A percentile compares a stretch with the other conserved stretches of the same genome.
phyloP scores from a whole-genome alignment of 2,113 vertebrate species.

The Cynopterus brachyotis region DNA sequence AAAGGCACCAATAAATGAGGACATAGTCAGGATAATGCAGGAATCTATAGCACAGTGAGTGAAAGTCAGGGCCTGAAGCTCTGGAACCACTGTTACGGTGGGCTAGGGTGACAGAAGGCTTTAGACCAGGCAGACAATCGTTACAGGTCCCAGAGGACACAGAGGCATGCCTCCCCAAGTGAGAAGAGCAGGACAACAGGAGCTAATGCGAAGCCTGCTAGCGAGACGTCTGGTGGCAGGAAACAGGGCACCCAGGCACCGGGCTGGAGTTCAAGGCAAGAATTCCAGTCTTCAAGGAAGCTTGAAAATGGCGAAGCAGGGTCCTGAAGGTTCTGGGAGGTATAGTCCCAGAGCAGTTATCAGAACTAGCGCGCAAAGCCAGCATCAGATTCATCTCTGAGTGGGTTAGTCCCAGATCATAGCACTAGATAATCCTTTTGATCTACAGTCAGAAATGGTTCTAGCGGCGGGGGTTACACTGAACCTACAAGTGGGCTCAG shows the following conservation, averaged over 20 bases:
- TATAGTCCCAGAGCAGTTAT: neutral
- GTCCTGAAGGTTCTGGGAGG: neutral
- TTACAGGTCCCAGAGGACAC: rapidly evolving
- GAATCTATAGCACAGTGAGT: neutral
- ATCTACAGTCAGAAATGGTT: neutral
- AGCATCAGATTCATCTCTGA: neutral
- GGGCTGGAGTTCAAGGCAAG: neutral
- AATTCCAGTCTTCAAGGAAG: neutral
- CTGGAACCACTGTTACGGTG: rapidly evolving
- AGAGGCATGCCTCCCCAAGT: rapidly evolving
- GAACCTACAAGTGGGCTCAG: neutral
- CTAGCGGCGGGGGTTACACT: neutral
- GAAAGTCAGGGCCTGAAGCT: neutral
- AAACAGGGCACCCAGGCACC: neutral
- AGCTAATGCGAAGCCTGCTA: neutral
- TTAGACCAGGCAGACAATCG: neutral
- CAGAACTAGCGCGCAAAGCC: neutral
- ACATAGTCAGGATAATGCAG: neutral
- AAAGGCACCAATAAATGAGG: neutral
- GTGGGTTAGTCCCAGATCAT: neutral
- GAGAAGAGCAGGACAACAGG: neutral
- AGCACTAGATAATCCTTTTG: neutral
- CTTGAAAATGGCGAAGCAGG: neutral
- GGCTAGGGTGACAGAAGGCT: neutral
- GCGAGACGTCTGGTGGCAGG: neutral